These are phyloP conservation scores for Druon quercuslanigerum DNA, from an alignment of 1,140 invertebrate species.

Conservation along the genomic window DNA sequence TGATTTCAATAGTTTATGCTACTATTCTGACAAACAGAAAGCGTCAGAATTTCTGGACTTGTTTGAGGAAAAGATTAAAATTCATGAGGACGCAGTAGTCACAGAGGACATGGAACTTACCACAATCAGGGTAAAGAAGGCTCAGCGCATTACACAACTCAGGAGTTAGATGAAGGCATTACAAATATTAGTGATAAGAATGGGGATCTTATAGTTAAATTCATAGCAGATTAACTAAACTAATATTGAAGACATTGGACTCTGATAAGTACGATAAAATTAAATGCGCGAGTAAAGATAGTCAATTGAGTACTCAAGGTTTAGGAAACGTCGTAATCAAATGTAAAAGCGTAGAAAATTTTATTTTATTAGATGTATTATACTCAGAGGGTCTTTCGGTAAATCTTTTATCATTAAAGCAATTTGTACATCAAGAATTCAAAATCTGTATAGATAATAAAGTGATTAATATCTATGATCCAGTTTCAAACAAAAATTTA, in stretches of 20 bases:
- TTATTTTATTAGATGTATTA: background rate
- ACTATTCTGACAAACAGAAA: too few relatives aligned
- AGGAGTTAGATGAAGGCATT: too few relatives aligned
- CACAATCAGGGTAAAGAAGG: too few relatives aligned
- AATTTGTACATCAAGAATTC: background rate
- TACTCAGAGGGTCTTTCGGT: background rate
- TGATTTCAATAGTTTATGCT: too few relatives aligned
- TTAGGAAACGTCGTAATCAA: slow-evolving; percentile 1
- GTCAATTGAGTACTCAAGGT: slow-evolving; percentile 17
- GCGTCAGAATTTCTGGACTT: too few relatives aligned
- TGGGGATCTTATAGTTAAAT: background rate
- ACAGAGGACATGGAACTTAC: too few relatives aligned
- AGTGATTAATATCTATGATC: background rate
- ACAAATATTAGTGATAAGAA: too few relatives aligned
- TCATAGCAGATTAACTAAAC: slow-evolving; percentile 34
- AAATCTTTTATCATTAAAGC: background rate
- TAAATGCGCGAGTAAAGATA: slow-evolving; percentile 41
- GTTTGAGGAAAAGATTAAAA: too few relatives aligned
- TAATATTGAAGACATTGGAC: slow-evolving; percentile 29
- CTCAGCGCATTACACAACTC: too few relatives aligned
- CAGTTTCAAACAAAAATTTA: background rate
- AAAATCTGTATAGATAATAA: background rate
- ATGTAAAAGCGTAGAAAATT: background rate
- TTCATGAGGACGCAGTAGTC: too few relatives aligned
- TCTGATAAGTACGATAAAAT: slow-evolving; percentile 24